These are phyloP conservation scores for Odontophorus gujanensis DNA, from an alignment of 2,113 vertebrate species.

Conservation along the genomic window DNA sequence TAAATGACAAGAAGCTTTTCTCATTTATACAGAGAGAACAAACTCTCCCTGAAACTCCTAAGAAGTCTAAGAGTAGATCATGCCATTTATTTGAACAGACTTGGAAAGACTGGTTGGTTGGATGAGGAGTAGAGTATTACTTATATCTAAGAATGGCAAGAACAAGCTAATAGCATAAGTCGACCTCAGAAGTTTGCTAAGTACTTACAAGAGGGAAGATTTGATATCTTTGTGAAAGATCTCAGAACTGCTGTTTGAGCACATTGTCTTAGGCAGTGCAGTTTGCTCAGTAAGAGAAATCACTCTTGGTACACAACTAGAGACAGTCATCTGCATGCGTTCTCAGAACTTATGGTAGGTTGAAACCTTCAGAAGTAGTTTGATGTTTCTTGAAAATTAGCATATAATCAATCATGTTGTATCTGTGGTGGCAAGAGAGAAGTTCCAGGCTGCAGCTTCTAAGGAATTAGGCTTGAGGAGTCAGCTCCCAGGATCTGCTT, in stretches of 20 bases:
- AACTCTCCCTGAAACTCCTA: not conserved
- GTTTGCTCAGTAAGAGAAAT: not conserved
- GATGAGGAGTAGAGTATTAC: not conserved
- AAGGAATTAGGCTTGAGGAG: not conserved
- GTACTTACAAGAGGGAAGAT: not conserved
- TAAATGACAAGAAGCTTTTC: not conserved
- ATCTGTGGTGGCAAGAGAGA: fast-evolving
- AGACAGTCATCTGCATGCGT: not conserved
- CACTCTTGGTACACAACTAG: not conserved
- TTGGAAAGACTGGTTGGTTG: not conserved
- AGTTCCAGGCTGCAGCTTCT: fast-evolving
- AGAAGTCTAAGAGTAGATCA: not conserved
- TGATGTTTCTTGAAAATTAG: not conserved
- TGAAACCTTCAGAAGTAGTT: not conserved
- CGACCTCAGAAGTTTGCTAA: not conserved
- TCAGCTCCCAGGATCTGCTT: not conserved
- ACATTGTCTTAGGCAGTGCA: not conserved
- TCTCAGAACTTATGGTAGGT: not conserved
- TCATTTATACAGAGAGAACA: not conserved
- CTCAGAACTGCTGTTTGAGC: not conserved
- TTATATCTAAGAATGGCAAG: not conserved
- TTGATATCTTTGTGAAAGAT: not conserved
- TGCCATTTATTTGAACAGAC: not conserved
- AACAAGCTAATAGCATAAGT: not conserved
- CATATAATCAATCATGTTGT: not conserved